Evolutionary conservation across 2,113 vertebrate species (phyloP).

Genomic region (Crotalus helleri): DNA sequence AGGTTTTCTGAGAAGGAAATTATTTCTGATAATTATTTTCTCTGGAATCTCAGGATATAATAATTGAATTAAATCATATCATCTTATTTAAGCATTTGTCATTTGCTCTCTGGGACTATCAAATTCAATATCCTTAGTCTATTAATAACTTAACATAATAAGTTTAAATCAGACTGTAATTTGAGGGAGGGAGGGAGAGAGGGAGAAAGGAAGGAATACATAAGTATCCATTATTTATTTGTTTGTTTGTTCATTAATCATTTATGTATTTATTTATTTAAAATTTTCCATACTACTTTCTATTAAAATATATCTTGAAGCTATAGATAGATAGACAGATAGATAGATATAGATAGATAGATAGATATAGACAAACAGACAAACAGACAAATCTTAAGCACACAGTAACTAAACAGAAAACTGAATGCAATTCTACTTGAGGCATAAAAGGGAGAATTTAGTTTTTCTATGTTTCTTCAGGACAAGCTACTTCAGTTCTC

Average conservation of each 20-base stretch:
- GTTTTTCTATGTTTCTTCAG: not conserved
- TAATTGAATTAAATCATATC: constrained; percentile 58
- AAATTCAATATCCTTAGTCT: constrained; percentile 61
- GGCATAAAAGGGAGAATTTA: not conserved
- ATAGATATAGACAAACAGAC: too few relatives aligned
- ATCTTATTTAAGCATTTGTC: constrained; percentile 60
- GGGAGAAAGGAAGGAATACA: constrained; percentile 31
- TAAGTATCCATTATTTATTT: not conserved
- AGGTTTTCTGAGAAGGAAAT: constrained; percentile 62
- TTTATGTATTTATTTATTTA: not conserved
- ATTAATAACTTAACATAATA: constrained; percentile 61
- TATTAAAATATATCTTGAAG: not conserved
- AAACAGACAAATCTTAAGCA: not conserved
- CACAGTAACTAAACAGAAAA: not conserved
- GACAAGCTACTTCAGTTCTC: not conserved
- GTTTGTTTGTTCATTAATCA: not conserved
- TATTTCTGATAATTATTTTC: constrained; percentile 50
- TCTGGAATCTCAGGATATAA: constrained; percentile 57
- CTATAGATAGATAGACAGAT: not conserved
- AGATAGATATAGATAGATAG: too few relatives aligned
- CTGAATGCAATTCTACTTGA: not conserved
- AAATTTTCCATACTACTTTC: not conserved
- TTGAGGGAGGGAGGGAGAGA: constrained; percentile 39
- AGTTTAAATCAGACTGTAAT: constrained; percentile 52
- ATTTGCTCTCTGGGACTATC: constrained; percentile 60